A percentile compares a stretch with the other conserved stretches of the same genome.
These are phyloP conservation scores for Trachurus trachurus DNA, from an alignment of 2,797 vertebrate species.

Conservation along the genomic window DNA sequence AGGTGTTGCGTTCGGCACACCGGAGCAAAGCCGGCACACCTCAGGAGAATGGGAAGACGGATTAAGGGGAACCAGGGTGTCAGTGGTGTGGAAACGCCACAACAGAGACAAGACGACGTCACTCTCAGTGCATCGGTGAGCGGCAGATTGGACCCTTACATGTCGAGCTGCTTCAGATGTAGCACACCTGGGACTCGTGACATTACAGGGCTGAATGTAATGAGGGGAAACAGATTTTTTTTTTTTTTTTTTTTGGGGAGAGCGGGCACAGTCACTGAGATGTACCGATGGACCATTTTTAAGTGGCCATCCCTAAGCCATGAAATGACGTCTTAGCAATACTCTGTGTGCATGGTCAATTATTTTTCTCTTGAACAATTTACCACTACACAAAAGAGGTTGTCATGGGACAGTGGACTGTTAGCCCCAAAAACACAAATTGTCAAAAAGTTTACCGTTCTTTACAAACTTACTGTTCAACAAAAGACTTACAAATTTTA, in stretches of 20 bases:
- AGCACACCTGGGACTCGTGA: conserved; percentile 39
- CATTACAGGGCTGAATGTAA: conserved; percentile 55
- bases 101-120: conserved; percentile 27
- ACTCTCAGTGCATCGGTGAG: conserved; percentile 22
- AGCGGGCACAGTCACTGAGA: conserved; percentile 36
- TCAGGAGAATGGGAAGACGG: conserved; percentile 93
- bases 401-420: conserved; percentile 52
- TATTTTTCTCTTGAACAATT: conserved; percentile 52
- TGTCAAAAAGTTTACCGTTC: conserved; percentile 74
- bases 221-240: conserved; percentile 12
- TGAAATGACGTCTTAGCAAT: conserved; percentile 81
- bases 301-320: conserved; percentile 66
- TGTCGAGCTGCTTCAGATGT: conserved; percentile 20
- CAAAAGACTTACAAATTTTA: conserved; percentile 27
- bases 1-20: conserved; percentile 88
- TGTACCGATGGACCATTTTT: conserved; percentile 56
- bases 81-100: conserved; percentile 28
- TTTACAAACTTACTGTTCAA: conserved; percentile 53
- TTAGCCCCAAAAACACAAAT: conserved; percentile 60
- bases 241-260: not conserved
- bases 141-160: conserved; percentile 41
- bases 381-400: conserved; percentile 53
- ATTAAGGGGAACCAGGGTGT: conserved; percentile 77
- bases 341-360: conserved; percentile 75
- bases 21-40: conserved; percentile 78